phyloP scores from a whole-genome alignment of 2,888 invertebrate genomes.

The Nephrotoma guestfalica region DNA sequence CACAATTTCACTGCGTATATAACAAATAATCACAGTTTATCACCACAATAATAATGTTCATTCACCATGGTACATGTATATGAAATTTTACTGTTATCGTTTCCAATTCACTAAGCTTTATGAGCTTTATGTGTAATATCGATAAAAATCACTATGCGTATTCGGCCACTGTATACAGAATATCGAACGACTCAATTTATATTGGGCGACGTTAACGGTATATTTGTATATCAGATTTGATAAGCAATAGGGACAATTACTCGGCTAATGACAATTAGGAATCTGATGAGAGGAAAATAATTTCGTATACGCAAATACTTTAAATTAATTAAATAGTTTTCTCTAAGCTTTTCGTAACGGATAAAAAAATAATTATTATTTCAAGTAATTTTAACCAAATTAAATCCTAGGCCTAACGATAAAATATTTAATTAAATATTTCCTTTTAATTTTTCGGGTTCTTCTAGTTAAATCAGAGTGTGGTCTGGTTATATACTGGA shows the following conservation, averaged over 20 bases:
- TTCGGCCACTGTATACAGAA: background rate
- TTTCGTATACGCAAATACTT: too few relatives aligned
- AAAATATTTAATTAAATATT: background rate
- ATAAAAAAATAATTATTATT: too few relatives aligned
- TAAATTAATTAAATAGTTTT: too few relatives aligned
- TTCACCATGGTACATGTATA: background rate
- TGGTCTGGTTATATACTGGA: background rate
- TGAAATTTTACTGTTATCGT: background rate
- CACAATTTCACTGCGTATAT: background rate
- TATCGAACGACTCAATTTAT: background rate
- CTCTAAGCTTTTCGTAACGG: background rate
- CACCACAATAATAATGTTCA: background rate
- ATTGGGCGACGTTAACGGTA: too few relatives aligned
- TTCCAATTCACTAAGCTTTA: background rate
- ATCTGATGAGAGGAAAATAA: too few relatives aligned
- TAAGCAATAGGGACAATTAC: too few relatives aligned
- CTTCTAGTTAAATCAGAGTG: background rate
- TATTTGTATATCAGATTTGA: too few relatives aligned
- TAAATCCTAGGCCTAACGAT: background rate
- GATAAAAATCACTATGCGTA: background rate
- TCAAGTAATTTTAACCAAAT: background rate
- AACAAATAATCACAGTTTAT: background rate
- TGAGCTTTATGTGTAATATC: background rate
- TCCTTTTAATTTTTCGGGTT: background rate
- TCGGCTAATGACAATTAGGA: too few relatives aligned